A percentile compares a stretch with the other conserved stretches of the same genome.
These are phyloP conservation scores for Stramonita haemastoma DNA, from an alignment of 2,888 invertebrate genomes.

Conservation along the genomic window DNA sequence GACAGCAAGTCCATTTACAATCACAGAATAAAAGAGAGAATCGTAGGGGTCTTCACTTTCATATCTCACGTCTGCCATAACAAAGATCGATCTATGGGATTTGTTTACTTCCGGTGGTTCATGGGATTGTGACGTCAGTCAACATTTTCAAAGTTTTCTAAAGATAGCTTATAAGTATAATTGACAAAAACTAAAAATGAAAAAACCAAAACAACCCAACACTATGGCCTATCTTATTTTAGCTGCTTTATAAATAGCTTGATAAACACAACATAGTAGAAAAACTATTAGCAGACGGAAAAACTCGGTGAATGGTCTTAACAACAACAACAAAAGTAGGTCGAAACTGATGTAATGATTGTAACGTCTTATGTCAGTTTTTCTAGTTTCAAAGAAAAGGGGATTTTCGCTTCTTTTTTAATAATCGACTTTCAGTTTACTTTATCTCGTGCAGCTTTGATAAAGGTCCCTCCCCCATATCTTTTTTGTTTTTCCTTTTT, in stretches of 20 bases:
- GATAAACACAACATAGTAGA: neutral
- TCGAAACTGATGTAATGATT: too few species aligned
- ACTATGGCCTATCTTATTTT: neutral
- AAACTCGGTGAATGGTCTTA: neutral
- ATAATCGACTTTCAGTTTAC: too few species aligned
- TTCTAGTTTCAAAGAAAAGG: too few species aligned
- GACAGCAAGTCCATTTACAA: conserved; percentile 55
- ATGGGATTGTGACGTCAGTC: conserved; percentile 6
- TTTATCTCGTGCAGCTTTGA: too few species aligned
- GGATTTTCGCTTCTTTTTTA: too few species aligned
- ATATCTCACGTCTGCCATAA: conserved; percentile 33
- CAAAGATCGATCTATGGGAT: conserved; percentile 9
- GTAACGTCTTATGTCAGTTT: too few species aligned
- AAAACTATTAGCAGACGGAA: neutral
- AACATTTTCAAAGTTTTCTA: neutral
- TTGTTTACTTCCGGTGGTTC: conserved; percentile 32
- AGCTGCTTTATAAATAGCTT: neutral
- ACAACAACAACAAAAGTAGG: neutral
- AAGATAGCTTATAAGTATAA: too few species aligned
- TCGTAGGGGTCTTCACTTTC: conserved; percentile 28
- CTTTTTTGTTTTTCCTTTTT: too few species aligned
- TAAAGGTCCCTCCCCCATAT: too few species aligned
- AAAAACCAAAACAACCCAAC: too few species aligned
- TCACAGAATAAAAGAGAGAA: conserved; percentile 7
- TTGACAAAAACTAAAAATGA: neutral